Evolutionary conservation across 2,113 vertebrate species (phyloP).

Genomic region (Zingel zingel): DNA sequence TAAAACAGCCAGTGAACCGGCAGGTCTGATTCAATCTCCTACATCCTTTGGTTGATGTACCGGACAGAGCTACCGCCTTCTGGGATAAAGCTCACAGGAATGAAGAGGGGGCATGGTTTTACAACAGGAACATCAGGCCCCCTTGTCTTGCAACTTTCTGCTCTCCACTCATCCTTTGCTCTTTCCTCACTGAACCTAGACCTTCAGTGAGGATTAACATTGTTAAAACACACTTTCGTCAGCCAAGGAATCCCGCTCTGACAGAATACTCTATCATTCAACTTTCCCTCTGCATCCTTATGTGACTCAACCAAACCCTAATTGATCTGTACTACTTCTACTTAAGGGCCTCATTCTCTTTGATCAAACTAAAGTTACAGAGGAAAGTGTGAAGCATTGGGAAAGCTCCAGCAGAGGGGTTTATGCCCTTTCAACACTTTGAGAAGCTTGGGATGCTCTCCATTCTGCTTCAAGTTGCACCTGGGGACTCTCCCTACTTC

Average conservation of each 20-base stretch:
- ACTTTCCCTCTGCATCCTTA: slow-evolving; percentile 64
- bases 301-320: slow-evolving; percentile 62
- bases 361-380: slow-evolving; percentile 79
- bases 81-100: slow-evolving; percentile 18
- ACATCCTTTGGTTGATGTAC: slow-evolving; percentile 67
- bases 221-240: slow-evolving; percentile 69
- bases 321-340: slow-evolving; percentile 74
- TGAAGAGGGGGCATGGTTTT: slow-evolving; percentile 43
- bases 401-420: slow-evolving; percentile 63
- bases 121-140: slow-evolving; percentile 48
- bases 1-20: slow-evolving; percentile 52
- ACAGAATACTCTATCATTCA: slow-evolving; percentile 71
- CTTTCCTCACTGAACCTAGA: slow-evolving; percentile 49
- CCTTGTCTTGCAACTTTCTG: slow-evolving; percentile 56
- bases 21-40: slow-evolving; percentile 76
- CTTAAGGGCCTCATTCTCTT: slow-evolving; percentile 74
- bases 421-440: slow-evolving; percentile 76
- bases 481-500: slow-evolving; percentile 62
- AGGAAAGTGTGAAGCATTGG: slow-evolving; percentile 67
- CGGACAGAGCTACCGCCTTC: slow-evolving; percentile 48
- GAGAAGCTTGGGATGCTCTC: slow-evolving; percentile 67
- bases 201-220: slow-evolving; percentile 59
- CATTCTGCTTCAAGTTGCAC: slow-evolving; percentile 79
- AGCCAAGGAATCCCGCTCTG: slow-evolving; percentile 60
- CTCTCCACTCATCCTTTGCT: slow-evolving; percentile 56